A percentile compares a stretch with the other conserved stretches of the same genome.
Evolutionary conservation across 2,797 vertebrate genomes (phyloP).

Genomic region (Garrulus glandarius): DNA sequence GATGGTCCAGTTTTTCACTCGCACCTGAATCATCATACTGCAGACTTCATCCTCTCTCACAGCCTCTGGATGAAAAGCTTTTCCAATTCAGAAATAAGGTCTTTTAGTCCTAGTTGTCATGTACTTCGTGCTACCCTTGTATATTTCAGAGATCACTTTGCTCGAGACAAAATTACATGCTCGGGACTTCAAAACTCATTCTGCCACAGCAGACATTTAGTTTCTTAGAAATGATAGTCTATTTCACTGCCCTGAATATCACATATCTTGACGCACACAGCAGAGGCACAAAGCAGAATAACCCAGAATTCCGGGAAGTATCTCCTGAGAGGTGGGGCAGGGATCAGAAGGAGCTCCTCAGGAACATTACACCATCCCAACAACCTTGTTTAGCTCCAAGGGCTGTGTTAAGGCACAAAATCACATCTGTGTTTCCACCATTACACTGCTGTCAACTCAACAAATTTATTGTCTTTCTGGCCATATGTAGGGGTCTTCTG

Average conservation of each 20-base stretch:
- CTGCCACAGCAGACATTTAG: not conserved
- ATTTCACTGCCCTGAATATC: not conserved
- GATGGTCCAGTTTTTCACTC: not conserved
- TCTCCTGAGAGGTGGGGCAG: not conserved
- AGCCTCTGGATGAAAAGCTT: not conserved
- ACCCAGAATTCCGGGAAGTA: not conserved
- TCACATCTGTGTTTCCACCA: not conserved
- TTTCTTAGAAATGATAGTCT: not conserved
- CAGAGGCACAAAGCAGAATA: not conserved
- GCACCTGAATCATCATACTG: not conserved
- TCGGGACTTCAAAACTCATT: not conserved
- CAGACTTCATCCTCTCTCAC: not conserved
- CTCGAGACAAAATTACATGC: slow-evolving; percentile 26
- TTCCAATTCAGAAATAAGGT: not conserved
- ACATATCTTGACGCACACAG: not conserved
- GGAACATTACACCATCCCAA: not conserved
- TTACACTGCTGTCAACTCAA: not conserved
- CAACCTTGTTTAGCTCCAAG: not conserved
- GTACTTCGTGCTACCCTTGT: not conserved
- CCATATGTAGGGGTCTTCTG: not conserved
- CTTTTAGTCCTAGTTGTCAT: not conserved
- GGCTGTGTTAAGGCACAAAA: not conserved
- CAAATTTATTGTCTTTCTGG: not conserved
- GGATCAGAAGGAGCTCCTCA: not conserved
- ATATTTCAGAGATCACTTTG: slow-evolving; percentile 38